Evolutionary conservation across 1,140 invertebrate species (phyloP).

Genomic region (Brachionus asplanchnoidis): DNA sequence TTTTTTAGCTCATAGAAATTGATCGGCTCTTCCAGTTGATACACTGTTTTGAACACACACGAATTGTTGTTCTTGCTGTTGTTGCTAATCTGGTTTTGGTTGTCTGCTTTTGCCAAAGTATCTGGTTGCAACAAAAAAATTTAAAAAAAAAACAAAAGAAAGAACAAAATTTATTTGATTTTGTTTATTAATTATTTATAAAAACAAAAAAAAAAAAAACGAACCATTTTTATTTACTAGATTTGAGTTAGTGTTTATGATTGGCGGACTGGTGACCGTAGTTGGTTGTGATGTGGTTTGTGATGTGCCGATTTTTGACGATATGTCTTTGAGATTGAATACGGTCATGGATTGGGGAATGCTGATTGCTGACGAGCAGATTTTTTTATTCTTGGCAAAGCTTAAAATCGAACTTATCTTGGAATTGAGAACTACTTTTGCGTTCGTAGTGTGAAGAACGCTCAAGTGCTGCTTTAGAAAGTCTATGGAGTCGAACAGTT

Average conservation of each 20-base stretch:
- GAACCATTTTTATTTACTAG: background rate
- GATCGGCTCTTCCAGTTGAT: conserved; percentile 4
- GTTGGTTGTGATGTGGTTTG: background rate
- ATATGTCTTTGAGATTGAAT: conserved; percentile 37
- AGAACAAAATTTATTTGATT: background rate
- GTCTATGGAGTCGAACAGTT: background rate
- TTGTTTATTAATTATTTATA: background rate
- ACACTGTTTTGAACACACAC: background rate
- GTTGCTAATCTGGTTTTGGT: background rate
- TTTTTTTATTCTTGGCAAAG: conserved; percentile 11
- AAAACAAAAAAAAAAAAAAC: background rate
- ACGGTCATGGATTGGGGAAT: conserved; percentile 29
- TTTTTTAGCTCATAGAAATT: conserved; percentile 17
- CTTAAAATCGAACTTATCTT: background rate
- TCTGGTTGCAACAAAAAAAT: background rate
- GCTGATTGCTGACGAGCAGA: background rate
- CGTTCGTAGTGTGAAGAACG: background rate
- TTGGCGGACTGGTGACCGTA: background rate
- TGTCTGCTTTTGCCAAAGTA: background rate
- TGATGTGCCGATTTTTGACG: background rate
- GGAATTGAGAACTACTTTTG: background rate
- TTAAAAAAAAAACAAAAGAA: background rate
- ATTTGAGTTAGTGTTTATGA: background rate
- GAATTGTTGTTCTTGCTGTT: background rate
- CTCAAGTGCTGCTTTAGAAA: background rate